Percentiles rank a stretch among this genome's conserved stretches.
These are phyloP conservation scores for Buteo buteo DNA, from an alignment of 2,113 vertebrate genomes.

Conservation along the genomic window DNA sequence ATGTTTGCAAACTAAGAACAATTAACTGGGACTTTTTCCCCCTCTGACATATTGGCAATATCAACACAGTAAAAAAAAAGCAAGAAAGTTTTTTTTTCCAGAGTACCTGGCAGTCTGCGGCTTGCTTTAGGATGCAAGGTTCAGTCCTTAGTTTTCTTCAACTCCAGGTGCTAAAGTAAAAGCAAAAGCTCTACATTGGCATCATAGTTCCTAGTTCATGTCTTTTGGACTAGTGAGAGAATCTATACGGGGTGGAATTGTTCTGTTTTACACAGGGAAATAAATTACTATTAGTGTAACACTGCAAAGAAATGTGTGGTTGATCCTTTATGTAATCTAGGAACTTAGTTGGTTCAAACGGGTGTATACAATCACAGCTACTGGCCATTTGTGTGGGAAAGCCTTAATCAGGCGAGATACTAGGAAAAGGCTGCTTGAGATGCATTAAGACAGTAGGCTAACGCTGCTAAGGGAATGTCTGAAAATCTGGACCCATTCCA, in stretches of 20 bases:
- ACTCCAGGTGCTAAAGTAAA: background rate
- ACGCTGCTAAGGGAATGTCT: background rate
- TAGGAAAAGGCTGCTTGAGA: background rate
- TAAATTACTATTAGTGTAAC: background rate
- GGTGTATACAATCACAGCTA: background rate
- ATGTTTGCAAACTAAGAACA: background rate
- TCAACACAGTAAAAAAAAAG: background rate
- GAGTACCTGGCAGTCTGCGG: background rate
- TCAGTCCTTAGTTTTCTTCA: background rate
- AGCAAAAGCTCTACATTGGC: background rate
- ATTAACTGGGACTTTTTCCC: background rate
- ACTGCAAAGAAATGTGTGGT: background rate
- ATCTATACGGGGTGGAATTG: background rate
- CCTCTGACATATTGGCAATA: background rate
- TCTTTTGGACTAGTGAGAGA: background rate
- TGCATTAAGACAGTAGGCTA: background rate
- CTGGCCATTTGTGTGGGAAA: background rate
- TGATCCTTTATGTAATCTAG: background rate
- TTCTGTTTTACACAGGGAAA: background rate
- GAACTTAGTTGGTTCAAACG: background rate
- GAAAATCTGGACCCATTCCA: background rate
- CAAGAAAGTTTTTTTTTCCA: background rate
- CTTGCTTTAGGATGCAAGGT: background rate
- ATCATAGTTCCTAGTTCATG: background rate
- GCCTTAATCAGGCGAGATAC: background rate